Base-by-base conservation (phyloP, 1,140 invertebrate species). In the Diorhabda carinulata region DNA sequence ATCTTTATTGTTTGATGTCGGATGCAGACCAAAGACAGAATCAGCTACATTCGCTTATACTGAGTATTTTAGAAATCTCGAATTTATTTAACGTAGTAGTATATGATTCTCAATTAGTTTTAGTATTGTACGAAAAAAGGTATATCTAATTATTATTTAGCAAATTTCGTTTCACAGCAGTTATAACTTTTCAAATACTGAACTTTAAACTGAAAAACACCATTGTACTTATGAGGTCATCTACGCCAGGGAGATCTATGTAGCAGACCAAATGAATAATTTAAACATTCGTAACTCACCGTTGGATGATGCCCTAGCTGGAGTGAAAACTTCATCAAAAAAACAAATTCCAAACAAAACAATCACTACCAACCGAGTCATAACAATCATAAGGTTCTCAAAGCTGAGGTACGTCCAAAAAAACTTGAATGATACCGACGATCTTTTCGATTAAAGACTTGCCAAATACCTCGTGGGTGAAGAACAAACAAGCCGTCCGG, bases 231-330 rank as follows among this genome's bases (percentile, higher is more conserved):
- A 56, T 56, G 52, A 25, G 64, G 64, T 57, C 64, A 66, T 43
- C 64, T 66, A 66, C 64, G 64, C 64, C 64, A 66, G 43, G 7
- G 10, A 52, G 64, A 9, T n/a, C 41, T 66, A 42, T 66, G 64
- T 66, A 66, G 64, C n/a, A 41, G 52, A 66, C 64, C 64, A 41
- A 57, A 47, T 57, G 42, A 57, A n/a, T 8, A 10, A 25, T 41
- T 42, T 44, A 45, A 64, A 5, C 1, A 56, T n/a, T 7, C 6
- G 8, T 40, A 60, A 10, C 62, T 64, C 62, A 78, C 77, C 77
- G 67, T 78, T 78, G 44, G 76, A 73, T 47, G 73, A 70, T 25
- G 66, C 64, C 7, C 76, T 74, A 41, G 74, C 70, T 2, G 76
- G 75, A 41, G 72, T 72, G 7, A 72, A 73, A 57, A 72, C 72